phyloP scores from a whole-genome alignment of 2,797 vertebrate species.

The Danio tinwini region DNA sequence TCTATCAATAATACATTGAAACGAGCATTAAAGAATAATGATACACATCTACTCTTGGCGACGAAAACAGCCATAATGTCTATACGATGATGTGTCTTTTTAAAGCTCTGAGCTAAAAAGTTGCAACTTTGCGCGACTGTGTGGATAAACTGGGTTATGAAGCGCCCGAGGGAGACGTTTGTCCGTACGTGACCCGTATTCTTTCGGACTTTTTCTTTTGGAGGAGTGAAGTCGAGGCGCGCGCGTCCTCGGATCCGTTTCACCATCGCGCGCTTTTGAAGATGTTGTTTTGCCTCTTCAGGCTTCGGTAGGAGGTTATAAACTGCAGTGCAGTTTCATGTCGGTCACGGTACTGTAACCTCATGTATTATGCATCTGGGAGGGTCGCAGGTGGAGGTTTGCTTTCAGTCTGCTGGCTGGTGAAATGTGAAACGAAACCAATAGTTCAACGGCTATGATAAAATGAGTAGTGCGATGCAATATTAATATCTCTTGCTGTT shows the following conservation, averaged over 20 bases:
- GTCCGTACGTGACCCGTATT: background rate
- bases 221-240: background rate
- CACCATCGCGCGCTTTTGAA: background rate
- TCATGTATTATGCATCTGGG: conserved; percentile 59
- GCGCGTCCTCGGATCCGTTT: background rate
- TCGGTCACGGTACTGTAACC: conserved; percentile 46
- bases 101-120: background rate
- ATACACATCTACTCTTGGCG: background rate
- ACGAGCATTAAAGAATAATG: background rate
- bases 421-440: conserved; percentile 52
- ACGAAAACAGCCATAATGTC: background rate
- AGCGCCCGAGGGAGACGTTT: background rate
- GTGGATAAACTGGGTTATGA: conserved; percentile 5
- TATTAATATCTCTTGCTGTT: conserved; percentile 42
- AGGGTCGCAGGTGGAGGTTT: conserved; percentile 56
- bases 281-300: background rate
- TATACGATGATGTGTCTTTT: background rate
- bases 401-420: conserved; percentile 52
- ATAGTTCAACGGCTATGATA: conserved; percentile 38
- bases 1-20: background rate
- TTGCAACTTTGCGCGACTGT: background rate
- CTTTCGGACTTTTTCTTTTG: background rate
- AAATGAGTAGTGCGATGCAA: conserved; percentile 45
- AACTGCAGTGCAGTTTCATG: conserved; percentile 30
- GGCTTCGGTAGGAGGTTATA: background rate